These are phyloP conservation scores for Kobus ellipsiprymnus DNA, from an alignment of 2,113 vertebrate genomes.

Conservation along the genomic window DNA sequence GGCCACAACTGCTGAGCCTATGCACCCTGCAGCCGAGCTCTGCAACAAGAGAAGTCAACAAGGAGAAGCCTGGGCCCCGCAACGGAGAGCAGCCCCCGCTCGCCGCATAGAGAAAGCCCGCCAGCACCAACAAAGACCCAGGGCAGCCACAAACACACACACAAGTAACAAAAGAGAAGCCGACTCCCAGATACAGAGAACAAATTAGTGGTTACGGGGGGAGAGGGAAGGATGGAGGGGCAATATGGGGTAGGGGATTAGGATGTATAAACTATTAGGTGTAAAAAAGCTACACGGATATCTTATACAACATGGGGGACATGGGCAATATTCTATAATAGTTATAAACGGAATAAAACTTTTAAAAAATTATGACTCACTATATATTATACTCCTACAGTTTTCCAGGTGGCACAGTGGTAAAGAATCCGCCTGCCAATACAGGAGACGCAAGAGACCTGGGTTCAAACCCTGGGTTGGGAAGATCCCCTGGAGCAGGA, in stretches of 20 bases:
- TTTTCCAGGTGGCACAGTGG: background rate
- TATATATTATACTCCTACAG: background rate
- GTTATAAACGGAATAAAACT: background rate
- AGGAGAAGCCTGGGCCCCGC: background rate
- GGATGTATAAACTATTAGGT: background rate
- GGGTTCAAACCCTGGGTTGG: accelerated
- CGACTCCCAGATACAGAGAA: background rate
- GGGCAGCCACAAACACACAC: background rate
- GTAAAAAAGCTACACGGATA: background rate
- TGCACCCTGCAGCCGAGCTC: background rate
- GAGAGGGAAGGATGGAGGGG: background rate
- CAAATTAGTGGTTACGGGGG: background rate
- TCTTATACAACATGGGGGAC: background rate
- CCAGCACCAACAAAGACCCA: background rate
- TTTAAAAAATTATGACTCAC: background rate
- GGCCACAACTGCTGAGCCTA: background rate
- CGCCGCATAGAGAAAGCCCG: background rate
- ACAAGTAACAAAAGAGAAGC: background rate
- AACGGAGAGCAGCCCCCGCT: background rate
- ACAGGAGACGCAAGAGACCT: background rate
- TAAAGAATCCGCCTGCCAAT: background rate
- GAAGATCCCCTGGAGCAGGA: background rate
- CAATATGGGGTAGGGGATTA: too few species aligned
- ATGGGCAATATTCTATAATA: too few species aligned
- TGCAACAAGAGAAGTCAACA: background rate